These are phyloP conservation scores for Acrocephalus arundinaceus DNA, from an alignment of 2,113 vertebrate species.

Conservation along the genomic window DNA sequence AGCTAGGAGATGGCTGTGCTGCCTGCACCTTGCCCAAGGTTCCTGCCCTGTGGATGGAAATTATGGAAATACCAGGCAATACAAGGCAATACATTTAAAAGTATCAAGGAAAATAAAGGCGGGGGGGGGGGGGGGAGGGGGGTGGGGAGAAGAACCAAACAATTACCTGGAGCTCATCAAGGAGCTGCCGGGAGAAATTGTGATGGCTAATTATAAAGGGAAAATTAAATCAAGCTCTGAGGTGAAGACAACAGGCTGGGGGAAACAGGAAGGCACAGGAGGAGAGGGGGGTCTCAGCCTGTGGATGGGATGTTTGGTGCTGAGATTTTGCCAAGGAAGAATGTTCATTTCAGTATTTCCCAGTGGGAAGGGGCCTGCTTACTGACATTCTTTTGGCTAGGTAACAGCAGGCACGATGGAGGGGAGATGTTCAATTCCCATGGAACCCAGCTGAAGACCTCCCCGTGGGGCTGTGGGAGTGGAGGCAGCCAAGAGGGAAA, in stretches of 20 bases:
- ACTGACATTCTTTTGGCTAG: fast-evolving
- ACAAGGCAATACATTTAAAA: neutral
- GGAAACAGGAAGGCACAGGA: neutral
- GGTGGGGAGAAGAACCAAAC: neutral
- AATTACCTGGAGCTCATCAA: conserved; percentile 59
- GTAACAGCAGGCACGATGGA: neutral
- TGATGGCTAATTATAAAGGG: conserved; percentile 52
- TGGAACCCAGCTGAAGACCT: neutral
- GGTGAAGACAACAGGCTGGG: neutral
- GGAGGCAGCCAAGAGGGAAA: fast-evolving
- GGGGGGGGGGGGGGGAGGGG: too few species aligned
- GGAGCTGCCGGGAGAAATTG: conserved; percentile 37
- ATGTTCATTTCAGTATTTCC: neutral
- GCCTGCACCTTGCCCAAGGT: neutral
- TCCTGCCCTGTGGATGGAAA: neutral
- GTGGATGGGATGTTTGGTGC: neutral
- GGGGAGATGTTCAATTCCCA: neutral
- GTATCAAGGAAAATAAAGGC: neutral
- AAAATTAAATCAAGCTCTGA: conserved; percentile 55
- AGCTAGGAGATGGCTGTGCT: neutral
- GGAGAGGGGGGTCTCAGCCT: neutral
- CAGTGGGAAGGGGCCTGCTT: fast-evolving
- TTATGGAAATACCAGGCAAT: conserved; percentile 14
- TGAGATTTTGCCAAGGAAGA: neutral
- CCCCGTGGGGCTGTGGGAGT: neutral